Evolutionary conservation across 2,888 invertebrate genomes (phyloP), one percentile per base, ranked within the genome.

Genomic region (Melolontha melolontha): DNA sequence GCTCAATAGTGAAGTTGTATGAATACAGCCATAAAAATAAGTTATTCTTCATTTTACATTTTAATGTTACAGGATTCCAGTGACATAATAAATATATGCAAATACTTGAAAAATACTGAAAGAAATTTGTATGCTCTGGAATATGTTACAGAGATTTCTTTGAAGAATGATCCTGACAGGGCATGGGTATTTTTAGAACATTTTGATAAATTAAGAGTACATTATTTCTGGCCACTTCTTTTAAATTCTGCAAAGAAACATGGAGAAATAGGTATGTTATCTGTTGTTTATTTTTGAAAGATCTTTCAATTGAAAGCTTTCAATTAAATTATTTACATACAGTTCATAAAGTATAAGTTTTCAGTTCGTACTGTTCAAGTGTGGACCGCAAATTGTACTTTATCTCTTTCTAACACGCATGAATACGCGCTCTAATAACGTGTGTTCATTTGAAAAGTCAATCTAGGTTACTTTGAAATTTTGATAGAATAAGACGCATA

Each of bases 221-320:
- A 91, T 71, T 91, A 87, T 76, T 91, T 90, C 76, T 90, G 90
- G 90, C 89, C 90, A 0, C 79, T 90, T 54, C 64, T 91, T 50
- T 52, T 88, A 29, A 81, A 85, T 0, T 83, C 82, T 2, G 85
- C 85, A 0, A 84, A 82, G 47, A 79, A 79, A n/a, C 82, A 84
- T 57, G 88, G 88, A 0, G 89, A 90, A 71, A 83, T 81, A 76
- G 86, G 86, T 87, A 75, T 57, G 59, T 67, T 27, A 7, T 17
- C 16, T 39, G 12, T 50, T 51, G 68, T 76, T 77, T 29, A 29
- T 29, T 4, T n/a, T n/a, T n/a, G n/a, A n/a, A n/a, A n/a, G n/a
- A n/a, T n/a, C n/a, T n/a, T n/a, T n/a, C n/a, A n/a, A n/a, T n/a
- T n/a, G n/a, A n/a, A n/a, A n/a, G n/a, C n/a, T n/a, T n/a, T n/a